A percentile compares a stretch with the other conserved stretches of the same genome.
These are phyloP conservation scores for Deroplatys truncata DNA, from an alignment of 2,888 invertebrate genomes.

Conservation along the genomic window DNA sequence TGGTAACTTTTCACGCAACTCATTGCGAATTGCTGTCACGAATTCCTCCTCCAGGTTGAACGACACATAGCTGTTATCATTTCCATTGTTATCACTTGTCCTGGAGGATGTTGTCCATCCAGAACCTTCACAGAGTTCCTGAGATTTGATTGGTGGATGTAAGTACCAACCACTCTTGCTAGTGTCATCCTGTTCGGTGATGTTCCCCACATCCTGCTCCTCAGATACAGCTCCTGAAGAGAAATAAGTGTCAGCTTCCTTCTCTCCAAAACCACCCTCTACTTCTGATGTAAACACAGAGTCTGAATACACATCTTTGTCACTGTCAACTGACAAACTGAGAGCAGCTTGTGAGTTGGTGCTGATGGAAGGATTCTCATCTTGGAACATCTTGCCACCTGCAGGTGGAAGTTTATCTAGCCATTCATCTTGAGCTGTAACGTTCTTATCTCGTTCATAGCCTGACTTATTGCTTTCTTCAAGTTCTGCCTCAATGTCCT, in stretches of 20 bases:
- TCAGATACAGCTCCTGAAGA: background rate
- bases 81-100: constrained; percentile 15
- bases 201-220: background rate
- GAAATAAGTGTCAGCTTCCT: background rate
- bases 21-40: constrained; percentile 65
- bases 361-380: background rate
- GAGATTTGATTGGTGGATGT: constrained; percentile 29
- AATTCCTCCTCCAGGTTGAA: constrained; percentile 65
- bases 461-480: constrained; percentile 33
- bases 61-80: constrained; percentile 52
- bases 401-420: background rate
- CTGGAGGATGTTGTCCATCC: constrained; percentile 6
- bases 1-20: constrained; percentile 65
- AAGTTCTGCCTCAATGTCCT: constrained; percentile 38
- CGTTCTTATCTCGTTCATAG: constrained; percentile 43
- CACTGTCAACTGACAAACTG: background rate
- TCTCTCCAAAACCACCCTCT: background rate
- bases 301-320: background rate
- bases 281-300: background rate
- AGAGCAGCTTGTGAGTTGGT: background rate
- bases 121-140: background rate
- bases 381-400: background rate
- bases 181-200: background rate
- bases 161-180: constrained; percentile 34
- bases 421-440: background rate